Percentiles rank a stretch among this genome's conserved stretches.
These are phyloP conservation scores for Cottoperca gobio DNA, from an alignment of 2,797 vertebrate species.

Conservation along the genomic window DNA sequence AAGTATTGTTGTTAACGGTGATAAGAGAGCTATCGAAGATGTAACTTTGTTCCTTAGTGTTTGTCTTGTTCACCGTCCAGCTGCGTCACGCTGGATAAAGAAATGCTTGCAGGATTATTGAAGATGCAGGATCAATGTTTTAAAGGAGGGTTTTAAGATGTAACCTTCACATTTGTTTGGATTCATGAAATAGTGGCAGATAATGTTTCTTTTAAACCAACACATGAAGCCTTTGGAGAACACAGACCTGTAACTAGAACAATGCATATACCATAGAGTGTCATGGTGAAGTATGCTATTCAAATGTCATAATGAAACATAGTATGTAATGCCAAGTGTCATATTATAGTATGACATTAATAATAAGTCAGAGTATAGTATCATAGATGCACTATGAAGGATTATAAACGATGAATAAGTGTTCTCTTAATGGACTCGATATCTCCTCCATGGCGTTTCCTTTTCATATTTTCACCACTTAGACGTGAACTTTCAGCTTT, in stretches of 20 bases:
- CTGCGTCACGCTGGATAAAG: constrained; percentile 1
- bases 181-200: background rate
- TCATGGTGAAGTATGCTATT: no score
- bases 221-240: background rate
- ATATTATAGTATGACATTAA: no score
- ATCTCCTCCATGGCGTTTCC: background rate
- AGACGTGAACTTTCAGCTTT: no score
- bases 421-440: no score
- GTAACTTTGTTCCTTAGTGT: no score
- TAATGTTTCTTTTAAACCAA: background rate
- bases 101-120: background rate
- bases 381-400: background rate
- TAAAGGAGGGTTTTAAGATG: background rate
- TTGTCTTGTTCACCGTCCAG: constrained; percentile 20
- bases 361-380: no score
- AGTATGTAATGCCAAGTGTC: no score
- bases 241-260: background rate
- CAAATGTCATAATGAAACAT: no score
- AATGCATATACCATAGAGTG: no score
- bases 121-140: background rate
- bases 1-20: no score
- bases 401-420: background rate
- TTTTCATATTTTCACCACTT: background rate
- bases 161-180: constrained; percentile 14
- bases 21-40: no score